Conservation (phyloP, 2,888 invertebrate genomes). For the Chirona hameri region DNA sequence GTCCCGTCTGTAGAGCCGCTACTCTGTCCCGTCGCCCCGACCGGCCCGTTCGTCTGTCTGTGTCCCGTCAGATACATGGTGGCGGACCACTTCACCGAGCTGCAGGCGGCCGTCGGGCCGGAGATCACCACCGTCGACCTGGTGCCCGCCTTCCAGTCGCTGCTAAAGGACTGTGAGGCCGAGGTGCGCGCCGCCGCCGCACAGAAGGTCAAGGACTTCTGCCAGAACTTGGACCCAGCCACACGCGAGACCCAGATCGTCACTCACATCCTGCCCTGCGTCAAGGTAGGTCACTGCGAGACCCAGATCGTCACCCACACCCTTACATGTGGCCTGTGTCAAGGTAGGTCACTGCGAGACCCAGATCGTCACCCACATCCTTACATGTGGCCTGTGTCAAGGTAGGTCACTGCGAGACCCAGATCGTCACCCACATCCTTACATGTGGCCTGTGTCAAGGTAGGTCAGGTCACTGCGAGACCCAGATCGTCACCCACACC, state of each 20-base stretch:
- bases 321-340: too few species aligned
- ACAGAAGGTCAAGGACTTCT: slow-evolving; percentile 89
- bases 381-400: slow-evolving; percentile 98
- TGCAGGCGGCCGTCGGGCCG: slow-evolving; percentile 91
- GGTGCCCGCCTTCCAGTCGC: slow-evolving; percentile 70
- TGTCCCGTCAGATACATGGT: slow-evolving; percentile 53
- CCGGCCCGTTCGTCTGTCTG: too few species aligned
- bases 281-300: too few species aligned
- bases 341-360: too few species aligned
- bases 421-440: too few species aligned
- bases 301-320: too few species aligned
- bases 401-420: slow-evolving; percentile 38
- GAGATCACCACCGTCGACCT: slow-evolving; percentile 93
- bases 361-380: too few species aligned
- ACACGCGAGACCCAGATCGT: slow-evolving; percentile 89
- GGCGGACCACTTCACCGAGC: slow-evolving; percentile 58
- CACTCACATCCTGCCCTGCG: slow-evolving; percentile 88
- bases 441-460: too few species aligned
- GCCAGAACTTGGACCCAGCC: slow-evolving; percentile 83
- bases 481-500: slow-evolving; percentile 95
- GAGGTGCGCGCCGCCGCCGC: slow-evolving; percentile 98
- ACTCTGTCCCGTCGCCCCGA: too few species aligned
- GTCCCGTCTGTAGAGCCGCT: too few species aligned
- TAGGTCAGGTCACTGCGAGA: too few species aligned
- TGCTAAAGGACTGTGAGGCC: slow-evolving; percentile 87